A percentile compares a stretch with the other conserved stretches of the same genome.
Evolutionary conservation across 2,113 vertebrate species (phyloP).

Genomic region (Pelobates fuscus): DNA sequence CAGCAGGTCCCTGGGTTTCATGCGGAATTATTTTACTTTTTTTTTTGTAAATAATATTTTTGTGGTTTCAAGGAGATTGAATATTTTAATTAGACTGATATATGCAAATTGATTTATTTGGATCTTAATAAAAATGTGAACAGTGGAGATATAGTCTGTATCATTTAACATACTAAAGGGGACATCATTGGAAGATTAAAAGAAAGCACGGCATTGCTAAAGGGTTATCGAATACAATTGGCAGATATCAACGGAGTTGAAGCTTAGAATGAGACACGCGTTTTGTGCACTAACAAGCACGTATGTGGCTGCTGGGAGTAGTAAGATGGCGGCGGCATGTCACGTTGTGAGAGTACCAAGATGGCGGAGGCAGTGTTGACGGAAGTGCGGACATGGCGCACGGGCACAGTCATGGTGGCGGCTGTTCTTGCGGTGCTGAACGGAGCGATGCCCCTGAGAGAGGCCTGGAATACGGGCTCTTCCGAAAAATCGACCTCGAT

Average conservation of each 20-base stretch:
- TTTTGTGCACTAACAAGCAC: too few species aligned
- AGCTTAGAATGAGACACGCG: too few species aligned
- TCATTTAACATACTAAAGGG: not conserved
- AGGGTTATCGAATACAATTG: slow-evolving; percentile 79
- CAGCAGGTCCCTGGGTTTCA: not conserved
- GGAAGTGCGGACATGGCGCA: slow-evolving; percentile 57
- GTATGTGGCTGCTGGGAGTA: not conserved
- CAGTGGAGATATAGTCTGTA: not conserved
- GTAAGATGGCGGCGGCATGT: slow-evolving; percentile 13
- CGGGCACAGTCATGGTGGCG: slow-evolving; percentile 66
- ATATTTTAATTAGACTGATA: slow-evolving; percentile 42
- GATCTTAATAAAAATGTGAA: slow-evolving; percentile 50
- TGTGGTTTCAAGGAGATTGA: slow-evolving; percentile 38
- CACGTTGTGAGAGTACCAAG: not conserved
- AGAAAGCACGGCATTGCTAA: slow-evolving; percentile 59
- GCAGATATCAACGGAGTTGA: too few species aligned
- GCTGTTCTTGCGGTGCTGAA: slow-evolving; percentile 68
- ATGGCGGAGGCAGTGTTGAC: not conserved
- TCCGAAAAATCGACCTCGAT: slow-evolving; percentile 83
- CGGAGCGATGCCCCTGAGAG: slow-evolving; percentile 81
- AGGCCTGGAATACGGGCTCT: slow-evolving; percentile 86
- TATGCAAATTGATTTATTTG: slow-evolving; percentile 46
- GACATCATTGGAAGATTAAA: not conserved
- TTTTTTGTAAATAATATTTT: slow-evolving; percentile 41
- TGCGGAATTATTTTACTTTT: slow-evolving; percentile 22